Conservation (phyloP, 2,113 vertebrate genomes). For the Atherinomorus stipes region DNA sequence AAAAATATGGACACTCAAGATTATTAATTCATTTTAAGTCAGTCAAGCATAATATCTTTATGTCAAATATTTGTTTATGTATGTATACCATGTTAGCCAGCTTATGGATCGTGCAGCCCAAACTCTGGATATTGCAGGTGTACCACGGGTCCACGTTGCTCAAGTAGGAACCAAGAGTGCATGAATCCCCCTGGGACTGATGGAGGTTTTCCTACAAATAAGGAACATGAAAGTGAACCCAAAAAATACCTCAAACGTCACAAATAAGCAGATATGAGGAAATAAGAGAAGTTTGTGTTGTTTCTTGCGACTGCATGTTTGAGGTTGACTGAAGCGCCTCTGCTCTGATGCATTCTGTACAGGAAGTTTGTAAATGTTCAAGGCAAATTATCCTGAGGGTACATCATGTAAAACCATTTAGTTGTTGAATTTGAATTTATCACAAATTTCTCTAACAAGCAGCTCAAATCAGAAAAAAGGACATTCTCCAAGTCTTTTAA, state of each 20-base stretch:
- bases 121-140: constrained; percentile 87
- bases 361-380: not conserved
- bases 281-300: not conserved
- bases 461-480: too few species aligned
- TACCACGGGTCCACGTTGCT: constrained; percentile 93
- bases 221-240: constrained; percentile 27
- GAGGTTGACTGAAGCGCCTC: too few species aligned
- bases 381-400: not conserved
- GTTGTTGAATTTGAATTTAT: too few species aligned
- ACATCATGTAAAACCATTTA: too few species aligned
- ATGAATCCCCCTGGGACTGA: constrained; percentile 51
- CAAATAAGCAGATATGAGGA: not conserved
- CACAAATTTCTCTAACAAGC: too few species aligned
- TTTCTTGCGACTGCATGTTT: too few species aligned
- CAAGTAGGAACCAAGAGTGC: constrained; percentile 87
- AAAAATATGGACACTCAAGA: too few species aligned
- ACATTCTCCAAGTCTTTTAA: too few species aligned
- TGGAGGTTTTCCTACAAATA: constrained; percentile 58
- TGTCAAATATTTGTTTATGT: not conserved
- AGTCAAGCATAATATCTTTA: not conserved
- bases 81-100: constrained; percentile 87
- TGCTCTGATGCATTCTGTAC: too few species aligned
- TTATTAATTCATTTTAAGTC: not conserved
- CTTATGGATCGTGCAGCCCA: constrained; percentile 89
- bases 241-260: not conserved